phyloP scores from a whole-genome alignment of 2,888 invertebrate species.

The Cheilosia vulpina region DNA sequence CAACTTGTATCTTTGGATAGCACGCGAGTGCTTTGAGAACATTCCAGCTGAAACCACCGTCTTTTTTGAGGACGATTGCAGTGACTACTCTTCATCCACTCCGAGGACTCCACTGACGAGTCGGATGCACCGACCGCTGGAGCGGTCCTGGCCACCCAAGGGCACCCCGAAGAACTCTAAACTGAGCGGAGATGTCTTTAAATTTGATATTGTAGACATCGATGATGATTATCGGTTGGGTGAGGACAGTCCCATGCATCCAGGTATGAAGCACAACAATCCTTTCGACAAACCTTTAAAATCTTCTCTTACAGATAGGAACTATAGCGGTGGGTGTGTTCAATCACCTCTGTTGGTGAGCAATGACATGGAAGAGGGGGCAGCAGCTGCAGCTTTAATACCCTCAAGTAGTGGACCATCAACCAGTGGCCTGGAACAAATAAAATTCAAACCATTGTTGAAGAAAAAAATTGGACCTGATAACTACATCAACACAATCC shows the following conservation, averaged over 20 bases:
- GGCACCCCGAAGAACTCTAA: constrained; percentile 84
- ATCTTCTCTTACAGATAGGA: constrained; percentile 36
- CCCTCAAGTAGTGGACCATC: constrained; percentile 59
- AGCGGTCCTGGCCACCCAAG: constrained; percentile 89
- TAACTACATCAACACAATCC: constrained; percentile 88
- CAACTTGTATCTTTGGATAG: constrained; percentile 82
- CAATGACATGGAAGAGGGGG: constrained; percentile 71
- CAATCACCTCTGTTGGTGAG: constrained; percentile 79
- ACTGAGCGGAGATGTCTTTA: constrained; percentile 90
- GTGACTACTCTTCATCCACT: constrained; percentile 80
- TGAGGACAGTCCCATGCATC: constrained; percentile 82
- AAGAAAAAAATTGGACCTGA: constrained; percentile 89
- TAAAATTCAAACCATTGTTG: constrained; percentile 86
- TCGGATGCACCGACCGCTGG: constrained; percentile 88
- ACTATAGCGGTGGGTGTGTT: constrained; percentile 77
- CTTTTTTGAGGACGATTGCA: constrained; percentile 79
- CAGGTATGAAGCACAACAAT: not conserved
- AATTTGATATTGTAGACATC: constrained; percentile 92
- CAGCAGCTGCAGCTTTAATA: constrained; percentile 51
- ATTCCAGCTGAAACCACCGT: constrained; percentile 81
- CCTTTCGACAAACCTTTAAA: not conserved
- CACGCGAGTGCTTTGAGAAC: constrained; percentile 82
- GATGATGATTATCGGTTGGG: constrained; percentile 86
- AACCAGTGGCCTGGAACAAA: constrained; percentile 77
- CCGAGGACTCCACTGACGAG: constrained; percentile 78